phyloP scores from a whole-genome alignment of 1,140 invertebrate genomes.

The Drosophila pseudoananassae region DNA sequence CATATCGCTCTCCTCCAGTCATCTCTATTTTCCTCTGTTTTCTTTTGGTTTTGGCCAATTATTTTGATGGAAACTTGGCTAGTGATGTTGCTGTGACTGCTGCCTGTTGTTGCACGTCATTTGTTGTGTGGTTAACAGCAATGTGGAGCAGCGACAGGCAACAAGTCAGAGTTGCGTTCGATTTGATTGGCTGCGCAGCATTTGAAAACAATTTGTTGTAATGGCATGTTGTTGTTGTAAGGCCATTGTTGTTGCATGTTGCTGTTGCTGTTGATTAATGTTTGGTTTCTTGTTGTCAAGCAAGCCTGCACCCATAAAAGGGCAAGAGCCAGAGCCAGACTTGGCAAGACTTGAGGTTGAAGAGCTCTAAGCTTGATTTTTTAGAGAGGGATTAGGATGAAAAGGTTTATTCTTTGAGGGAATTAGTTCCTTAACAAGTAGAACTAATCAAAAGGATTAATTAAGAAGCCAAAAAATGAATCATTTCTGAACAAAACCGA shows the following conservation, averaged over 20 bases:
- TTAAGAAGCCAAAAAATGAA: not conserved
- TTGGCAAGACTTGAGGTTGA: constrained; percentile 14
- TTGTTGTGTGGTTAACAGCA: constrained; percentile 71
- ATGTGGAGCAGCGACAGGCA: constrained; percentile 69
- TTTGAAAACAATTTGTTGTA: constrained; percentile 79
- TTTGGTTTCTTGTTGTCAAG: constrained; percentile 40
- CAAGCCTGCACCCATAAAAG: constrained; percentile 44
- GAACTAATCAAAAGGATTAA: not conserved
- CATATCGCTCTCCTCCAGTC: constrained; percentile 32
- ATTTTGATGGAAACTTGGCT: constrained; percentile 51
- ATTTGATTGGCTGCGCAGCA: constrained; percentile 72
- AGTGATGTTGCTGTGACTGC: constrained; percentile 19
- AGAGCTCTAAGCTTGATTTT: not conserved
- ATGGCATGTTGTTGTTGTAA: constrained; percentile 37
- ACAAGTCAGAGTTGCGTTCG: constrained; percentile 67
- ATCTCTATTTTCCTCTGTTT: constrained; percentile 39
- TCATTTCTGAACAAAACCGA: not conserved
- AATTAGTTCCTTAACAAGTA: not conserved
- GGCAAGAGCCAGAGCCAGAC: constrained; percentile 25
- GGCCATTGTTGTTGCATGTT: constrained; percentile 34
- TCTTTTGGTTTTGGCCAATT: constrained; percentile 53
- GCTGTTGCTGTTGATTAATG: constrained; percentile 36
- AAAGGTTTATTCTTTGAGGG: constrained; percentile 1
- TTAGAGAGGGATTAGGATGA: not conserved
- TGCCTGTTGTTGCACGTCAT: constrained; percentile 65